These are phyloP conservation scores for Podarcis siculus DNA, from an alignment of 2,797 vertebrate species.

Conservation along the genomic window DNA sequence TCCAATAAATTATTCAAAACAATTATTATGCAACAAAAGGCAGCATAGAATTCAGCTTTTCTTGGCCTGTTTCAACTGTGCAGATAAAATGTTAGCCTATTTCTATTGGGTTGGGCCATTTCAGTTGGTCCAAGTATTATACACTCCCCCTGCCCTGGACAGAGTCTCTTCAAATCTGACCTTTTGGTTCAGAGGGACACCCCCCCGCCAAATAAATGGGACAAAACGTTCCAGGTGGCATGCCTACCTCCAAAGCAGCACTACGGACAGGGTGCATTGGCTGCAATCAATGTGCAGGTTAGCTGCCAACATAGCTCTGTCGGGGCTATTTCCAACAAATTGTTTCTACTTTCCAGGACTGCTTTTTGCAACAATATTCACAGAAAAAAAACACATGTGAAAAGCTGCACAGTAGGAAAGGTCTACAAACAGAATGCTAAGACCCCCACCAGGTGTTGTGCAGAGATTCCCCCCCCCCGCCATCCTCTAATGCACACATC, in stretches of 20 bases:
- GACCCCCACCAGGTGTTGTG: neutral
- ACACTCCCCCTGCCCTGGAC: neutral
- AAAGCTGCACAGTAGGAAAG: neutral
- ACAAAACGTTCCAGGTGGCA: neutral
- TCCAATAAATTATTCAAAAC: neutral
- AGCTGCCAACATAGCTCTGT: neutral
- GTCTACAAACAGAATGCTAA: neutral
- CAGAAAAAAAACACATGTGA: neutral
- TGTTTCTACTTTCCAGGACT: too few relatives aligned
- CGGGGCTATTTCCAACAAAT: neutral
- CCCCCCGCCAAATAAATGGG: neutral
- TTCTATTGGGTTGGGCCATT: neutral
- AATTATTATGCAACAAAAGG: neutral
- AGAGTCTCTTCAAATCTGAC: neutral
- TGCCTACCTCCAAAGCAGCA: neutral
- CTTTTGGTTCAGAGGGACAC: neutral
- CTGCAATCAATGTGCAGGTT: neutral
- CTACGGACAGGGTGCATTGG: neutral
- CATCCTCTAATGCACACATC: too few relatives aligned
- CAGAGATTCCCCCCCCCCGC: neutral
- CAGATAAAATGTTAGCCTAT: too few relatives aligned
- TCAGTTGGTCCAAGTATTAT: neutral
- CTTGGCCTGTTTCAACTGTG: neutral
- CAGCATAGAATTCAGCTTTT: neutral
- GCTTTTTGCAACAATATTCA: neutral